Evolutionary conservation across 2,888 invertebrate genomes (phyloP).

Genomic region (Taphrorychus bicolor): DNA sequence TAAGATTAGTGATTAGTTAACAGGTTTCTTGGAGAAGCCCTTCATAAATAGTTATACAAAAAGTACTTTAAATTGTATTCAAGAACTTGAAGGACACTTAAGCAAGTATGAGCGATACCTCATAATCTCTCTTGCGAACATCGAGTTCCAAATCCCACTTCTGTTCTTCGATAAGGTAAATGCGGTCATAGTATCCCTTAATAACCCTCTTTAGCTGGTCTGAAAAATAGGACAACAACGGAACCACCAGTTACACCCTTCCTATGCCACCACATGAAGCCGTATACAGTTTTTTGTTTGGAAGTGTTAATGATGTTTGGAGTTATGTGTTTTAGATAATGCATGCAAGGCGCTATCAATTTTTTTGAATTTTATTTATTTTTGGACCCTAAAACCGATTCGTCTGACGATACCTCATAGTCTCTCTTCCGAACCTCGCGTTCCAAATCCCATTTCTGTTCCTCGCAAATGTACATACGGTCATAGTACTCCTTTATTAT

Average conservation of each 20-base stretch:
- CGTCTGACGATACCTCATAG: conserved; percentile 85
- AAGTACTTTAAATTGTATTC: too few species aligned
- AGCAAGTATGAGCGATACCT: too few species aligned
- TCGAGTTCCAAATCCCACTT: conserved; percentile 99
- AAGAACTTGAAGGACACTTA: too few species aligned
- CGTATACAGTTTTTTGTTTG: neutral
- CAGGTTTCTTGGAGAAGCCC: too few species aligned
- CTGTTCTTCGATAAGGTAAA: conserved; percentile 97
- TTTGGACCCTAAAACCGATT: conserved; percentile 18
- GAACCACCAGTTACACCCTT: conserved; percentile 54
- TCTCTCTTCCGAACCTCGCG: conserved; percentile 99
- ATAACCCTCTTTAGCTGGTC: conserved; percentile 89
- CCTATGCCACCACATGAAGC: conserved; percentile 1
- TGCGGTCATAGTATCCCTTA: conserved; percentile 95
- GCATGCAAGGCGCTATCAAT: conserved; percentile 21
- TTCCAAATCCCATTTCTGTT: conserved; percentile 99
- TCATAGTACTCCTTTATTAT: conserved; percentile 96
- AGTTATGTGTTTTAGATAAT: neutral
- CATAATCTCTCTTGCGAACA: conserved; percentile 99
- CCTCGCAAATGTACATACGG: conserved; percentile 97
- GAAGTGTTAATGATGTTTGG: neutral
- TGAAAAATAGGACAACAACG: conserved; percentile 61
- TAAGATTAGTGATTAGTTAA: conserved; percentile 2
- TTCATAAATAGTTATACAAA: too few species aligned
- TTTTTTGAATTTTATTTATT: conserved; percentile 21